Evolutionary conservation across 2,888 invertebrate species (phyloP).

Genomic region (Tipula vernalis): DNA sequence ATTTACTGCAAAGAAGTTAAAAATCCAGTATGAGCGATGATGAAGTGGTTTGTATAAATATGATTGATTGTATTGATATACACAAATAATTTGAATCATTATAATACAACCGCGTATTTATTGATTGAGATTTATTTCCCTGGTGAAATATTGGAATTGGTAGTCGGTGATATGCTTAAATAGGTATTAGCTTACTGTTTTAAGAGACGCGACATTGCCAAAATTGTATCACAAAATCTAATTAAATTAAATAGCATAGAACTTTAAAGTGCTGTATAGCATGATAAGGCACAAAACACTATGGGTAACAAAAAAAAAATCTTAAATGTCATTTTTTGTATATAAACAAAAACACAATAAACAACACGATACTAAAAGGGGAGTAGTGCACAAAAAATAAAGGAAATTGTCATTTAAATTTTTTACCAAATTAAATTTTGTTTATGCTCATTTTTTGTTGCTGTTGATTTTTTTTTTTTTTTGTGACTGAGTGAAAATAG

Average conservation of each 20-base stretch:
- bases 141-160: background rate
- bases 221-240: background rate
- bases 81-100: background rate
- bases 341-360: background rate
- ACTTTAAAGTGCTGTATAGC: background rate
- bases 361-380: background rate
- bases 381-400: background rate
- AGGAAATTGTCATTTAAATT: background rate
- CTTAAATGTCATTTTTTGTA: background rate
- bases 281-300: background rate
- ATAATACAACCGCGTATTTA: background rate
- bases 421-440: background rate
- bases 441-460: background rate
- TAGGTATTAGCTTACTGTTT: no score
- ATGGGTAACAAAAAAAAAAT: background rate
- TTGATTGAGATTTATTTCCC: background rate
- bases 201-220: background rate
- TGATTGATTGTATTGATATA: background rate
- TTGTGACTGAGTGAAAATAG: background rate
- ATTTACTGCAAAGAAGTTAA: background rate
- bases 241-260: background rate
- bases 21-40: background rate
- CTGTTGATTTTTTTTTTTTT: background rate
- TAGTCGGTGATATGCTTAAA: no score
- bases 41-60: background rate